These are phyloP conservation scores for Dicycla oo DNA, from an alignment of 2,888 invertebrate species.

Conservation along the genomic window DNA sequence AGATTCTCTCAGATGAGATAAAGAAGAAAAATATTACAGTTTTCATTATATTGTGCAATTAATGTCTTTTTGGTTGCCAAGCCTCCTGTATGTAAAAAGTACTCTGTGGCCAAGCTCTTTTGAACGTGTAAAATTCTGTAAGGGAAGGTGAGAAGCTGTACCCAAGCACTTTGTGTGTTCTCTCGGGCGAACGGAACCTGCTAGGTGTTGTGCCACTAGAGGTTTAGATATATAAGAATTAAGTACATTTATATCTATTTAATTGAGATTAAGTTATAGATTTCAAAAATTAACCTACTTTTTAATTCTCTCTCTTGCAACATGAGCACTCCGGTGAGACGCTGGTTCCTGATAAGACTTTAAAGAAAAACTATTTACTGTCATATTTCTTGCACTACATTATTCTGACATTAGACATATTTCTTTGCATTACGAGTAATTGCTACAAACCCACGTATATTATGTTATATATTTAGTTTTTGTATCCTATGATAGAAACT, in stretches of 20 bases:
- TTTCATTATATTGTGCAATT: too few species aligned
- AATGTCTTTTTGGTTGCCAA: too few species aligned
- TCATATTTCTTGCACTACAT: conserved; percentile 1
- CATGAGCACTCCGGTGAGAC: background rate
- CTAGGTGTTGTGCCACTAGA: too few species aligned
- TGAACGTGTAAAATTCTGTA: too few species aligned
- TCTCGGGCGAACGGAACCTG: too few species aligned
- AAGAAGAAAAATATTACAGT: too few species aligned
- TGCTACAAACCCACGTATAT: conserved; percentile 16
- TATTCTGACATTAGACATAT: conserved; percentile 33
- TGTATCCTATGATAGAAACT: conserved; percentile 15
- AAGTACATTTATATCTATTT: background rate
- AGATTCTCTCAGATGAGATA: too few species aligned
- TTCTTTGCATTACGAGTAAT: conserved; percentile 19
- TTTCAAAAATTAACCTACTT: background rate
- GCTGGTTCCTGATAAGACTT: conserved; percentile 20
- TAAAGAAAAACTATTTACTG: conserved; percentile 11
- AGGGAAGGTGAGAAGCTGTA: too few species aligned
- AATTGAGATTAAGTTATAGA: background rate
- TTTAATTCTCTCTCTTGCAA: background rate
- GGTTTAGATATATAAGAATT: too few species aligned
- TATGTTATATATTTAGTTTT: conserved; percentile 13
- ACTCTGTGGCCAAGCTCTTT: too few species aligned
- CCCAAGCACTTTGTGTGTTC: too few species aligned
- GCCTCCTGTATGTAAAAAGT: too few species aligned